These are phyloP conservation scores for Pegoplata infirma DNA, from an alignment of 2,888 invertebrate genomes.

Conservation along the genomic window DNA sequence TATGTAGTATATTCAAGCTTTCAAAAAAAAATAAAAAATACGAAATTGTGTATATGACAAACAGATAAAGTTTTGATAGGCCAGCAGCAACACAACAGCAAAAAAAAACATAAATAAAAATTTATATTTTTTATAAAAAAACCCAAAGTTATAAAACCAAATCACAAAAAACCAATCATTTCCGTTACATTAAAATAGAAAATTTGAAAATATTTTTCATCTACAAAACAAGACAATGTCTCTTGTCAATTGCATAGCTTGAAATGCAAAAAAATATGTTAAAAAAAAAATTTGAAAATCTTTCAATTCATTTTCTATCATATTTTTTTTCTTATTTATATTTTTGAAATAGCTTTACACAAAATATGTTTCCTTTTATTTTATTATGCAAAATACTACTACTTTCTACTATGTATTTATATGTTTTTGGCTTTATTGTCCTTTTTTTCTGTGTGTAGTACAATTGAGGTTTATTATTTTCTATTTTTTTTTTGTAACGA, in stretches of 20 bases:
- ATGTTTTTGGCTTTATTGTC: slow-evolving; percentile 23
- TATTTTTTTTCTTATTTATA: neutral
- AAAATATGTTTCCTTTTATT: slow-evolving; percentile 56
- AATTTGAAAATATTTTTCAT: slow-evolving; percentile 9
- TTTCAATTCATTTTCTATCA: slow-evolving; percentile 15
- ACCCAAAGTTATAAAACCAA: neutral
- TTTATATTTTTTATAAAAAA: neutral
- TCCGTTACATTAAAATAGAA: slow-evolving; percentile 13
- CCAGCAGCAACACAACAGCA: neutral
- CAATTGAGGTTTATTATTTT: slow-evolving; percentile 35
- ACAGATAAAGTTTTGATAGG: neutral
- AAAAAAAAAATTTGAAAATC: slow-evolving; percentile 7
- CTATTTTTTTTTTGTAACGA: too few species aligned
- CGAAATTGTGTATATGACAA: too few species aligned
- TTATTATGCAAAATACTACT: slow-evolving; percentile 60
- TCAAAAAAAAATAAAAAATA: neutral
- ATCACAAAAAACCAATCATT: slow-evolving; percentile 50
- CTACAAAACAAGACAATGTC: slow-evolving; percentile 35
- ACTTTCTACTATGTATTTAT: too few species aligned
- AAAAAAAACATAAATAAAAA: slow-evolving; percentile 15
- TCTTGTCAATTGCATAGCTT: slow-evolving; percentile 46
- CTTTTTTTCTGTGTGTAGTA: slow-evolving; percentile 8
- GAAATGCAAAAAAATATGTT: slow-evolving; percentile 10
- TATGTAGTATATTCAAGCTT: slow-evolving; percentile 74
- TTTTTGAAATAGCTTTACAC: neutral